Conservation (phyloP, 2,888 invertebrate species). For the Cordilura impudica region DNA sequence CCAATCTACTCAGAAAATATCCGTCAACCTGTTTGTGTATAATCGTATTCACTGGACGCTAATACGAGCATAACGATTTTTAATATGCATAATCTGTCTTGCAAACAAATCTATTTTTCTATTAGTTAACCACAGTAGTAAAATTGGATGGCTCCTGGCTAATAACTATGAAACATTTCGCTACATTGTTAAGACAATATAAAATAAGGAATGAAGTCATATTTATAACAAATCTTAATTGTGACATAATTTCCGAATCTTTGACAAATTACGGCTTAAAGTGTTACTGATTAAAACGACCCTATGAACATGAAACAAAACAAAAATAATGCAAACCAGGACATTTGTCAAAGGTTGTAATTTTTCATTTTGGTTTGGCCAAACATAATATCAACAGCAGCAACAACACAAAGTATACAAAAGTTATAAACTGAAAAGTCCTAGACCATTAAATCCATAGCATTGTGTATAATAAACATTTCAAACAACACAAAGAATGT, state of each 20-base stretch:
- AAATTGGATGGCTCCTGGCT: neutral
- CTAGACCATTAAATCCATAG: neutral
- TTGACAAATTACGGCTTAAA: conserved; percentile 34
- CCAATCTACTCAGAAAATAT: no score
- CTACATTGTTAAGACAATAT: neutral
- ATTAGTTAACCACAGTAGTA: no score
- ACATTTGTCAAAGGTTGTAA: conserved; percentile 58
- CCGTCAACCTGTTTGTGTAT: no score
- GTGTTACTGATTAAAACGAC: conserved; percentile 41
- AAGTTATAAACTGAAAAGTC: conserved; percentile 9
- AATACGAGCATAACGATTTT: no score
- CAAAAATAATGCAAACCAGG: conserved; percentile 30
- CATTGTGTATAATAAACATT: neutral
- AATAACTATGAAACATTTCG: conserved; percentile 9
- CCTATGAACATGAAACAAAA: neutral
- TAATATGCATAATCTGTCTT: no score
- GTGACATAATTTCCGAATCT: conserved; percentile 22
- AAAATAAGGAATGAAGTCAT: neutral
- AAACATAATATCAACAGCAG: neutral
- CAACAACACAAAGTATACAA: conserved; percentile 24
- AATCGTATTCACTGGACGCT: no score
- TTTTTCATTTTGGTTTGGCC: conserved; percentile 29
- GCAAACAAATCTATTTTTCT: no score
- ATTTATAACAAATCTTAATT: neutral
- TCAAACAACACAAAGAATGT: neutral